A percentile compares a stretch with the other conserved stretches of the same genome.
These are phyloP conservation scores for Heliconius aoede DNA, from an alignment of 2,888 invertebrate species.

Conservation along the genomic window DNA sequence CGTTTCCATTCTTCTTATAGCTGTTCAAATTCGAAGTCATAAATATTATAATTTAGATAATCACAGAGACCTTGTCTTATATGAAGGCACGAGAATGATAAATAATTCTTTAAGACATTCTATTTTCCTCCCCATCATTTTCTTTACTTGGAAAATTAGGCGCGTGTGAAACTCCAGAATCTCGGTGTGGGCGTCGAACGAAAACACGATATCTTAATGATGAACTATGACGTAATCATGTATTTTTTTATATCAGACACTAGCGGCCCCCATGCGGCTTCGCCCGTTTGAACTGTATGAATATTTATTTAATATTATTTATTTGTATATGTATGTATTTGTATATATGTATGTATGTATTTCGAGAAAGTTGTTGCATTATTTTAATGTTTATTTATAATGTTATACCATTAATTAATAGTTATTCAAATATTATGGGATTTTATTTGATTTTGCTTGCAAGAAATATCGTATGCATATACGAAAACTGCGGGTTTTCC, in stretches of 20 bases:
- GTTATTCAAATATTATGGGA: no score
- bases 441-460: no score
- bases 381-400: no score
- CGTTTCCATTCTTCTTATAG: background rate
- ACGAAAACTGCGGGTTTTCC: no score
- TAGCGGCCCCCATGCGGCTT: background rate
- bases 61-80: background rate
- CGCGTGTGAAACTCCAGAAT: conserved; percentile 19
- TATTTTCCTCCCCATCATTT: background rate
- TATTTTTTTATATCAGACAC: background rate
- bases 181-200: background rate
- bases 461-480: no score
- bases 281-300: background rate
- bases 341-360: no score
- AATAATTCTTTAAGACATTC: conserved; percentile 7
- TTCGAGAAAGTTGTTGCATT: no score
- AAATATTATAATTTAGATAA: background rate
- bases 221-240: conserved; percentile 3
- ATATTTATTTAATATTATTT: background rate
- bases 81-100: background rate
- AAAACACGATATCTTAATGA: conserved; percentile 17
- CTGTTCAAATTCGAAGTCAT: background rate
- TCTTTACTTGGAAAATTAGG: conserved; percentile 17
- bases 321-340: no score
- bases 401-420: no score